A percentile compares a stretch with the other conserved stretches of the same genome.
These are phyloP conservation scores for Tragelaphus oryx DNA, from an alignment of 2,797 vertebrate genomes.

Conservation along the genomic window DNA sequence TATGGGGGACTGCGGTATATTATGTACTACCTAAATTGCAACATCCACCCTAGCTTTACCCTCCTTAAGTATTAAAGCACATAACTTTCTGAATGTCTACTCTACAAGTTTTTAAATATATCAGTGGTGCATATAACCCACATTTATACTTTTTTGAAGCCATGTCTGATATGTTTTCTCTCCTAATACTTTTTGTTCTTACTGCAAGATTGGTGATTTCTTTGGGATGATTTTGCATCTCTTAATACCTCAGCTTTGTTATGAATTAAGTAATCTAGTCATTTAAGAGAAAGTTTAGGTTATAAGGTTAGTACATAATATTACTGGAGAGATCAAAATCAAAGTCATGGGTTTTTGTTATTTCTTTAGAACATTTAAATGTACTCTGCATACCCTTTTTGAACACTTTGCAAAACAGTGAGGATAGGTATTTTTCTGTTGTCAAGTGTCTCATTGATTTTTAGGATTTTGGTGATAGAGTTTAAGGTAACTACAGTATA, in stretches of 20 bases:
- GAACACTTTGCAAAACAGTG: neutral
- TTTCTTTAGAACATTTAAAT: neutral
- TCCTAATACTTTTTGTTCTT: constrained; percentile 3
- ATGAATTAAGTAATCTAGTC: neutral
- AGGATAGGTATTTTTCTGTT: neutral
- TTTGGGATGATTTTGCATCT: neutral
- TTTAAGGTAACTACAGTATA: neutral
- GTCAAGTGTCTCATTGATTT: neutral
- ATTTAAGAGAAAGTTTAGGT: constrained; percentile 4
- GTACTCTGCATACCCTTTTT: neutral
- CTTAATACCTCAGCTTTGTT: neutral
- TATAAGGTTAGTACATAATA: neutral
- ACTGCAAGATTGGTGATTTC: neutral
- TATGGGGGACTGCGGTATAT: neutral
- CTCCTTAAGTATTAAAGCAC: neutral
- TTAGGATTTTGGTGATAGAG: constrained; percentile 36
- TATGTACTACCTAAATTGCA: neutral
- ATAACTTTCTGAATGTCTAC: neutral
- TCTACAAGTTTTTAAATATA: neutral
- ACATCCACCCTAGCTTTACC: neutral
- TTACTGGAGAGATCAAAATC: neutral
- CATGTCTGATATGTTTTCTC: neutral
- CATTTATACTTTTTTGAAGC: neutral
- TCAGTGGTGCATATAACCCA: neutral
- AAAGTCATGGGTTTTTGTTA: neutral